Conservation (phyloP, 2,113 vertebrate species). For the Podiceps cristatus region DNA sequence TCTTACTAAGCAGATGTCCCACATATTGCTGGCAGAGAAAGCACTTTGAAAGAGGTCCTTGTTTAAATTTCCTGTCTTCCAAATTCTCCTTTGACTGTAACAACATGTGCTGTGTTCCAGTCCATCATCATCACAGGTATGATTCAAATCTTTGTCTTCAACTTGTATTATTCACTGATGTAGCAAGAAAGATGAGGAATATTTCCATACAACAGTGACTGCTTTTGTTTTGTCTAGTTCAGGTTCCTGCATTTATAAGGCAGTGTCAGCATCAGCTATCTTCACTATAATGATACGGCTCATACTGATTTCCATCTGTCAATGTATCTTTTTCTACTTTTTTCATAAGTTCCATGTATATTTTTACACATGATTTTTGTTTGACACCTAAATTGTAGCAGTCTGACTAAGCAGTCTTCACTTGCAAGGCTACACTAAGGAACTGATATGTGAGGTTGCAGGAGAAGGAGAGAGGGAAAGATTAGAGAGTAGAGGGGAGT, state of each 20-base stretch:
- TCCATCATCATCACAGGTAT: not conserved
- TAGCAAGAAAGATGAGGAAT: not conserved
- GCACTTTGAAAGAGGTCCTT: not conserved
- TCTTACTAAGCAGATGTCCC: not conserved
- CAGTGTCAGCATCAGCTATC: not conserved
- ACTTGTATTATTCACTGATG: not conserved
- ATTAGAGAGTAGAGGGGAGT: not conserved
- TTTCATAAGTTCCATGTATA: not conserved
- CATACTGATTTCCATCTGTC: too few relatives aligned
- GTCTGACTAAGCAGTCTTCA: not conserved
- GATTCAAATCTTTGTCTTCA: not conserved
- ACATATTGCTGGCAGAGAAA: not conserved
- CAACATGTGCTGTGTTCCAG: not conserved
- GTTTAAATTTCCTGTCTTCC: not conserved
- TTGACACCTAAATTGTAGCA: not conserved
- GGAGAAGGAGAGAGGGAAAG: not conserved
- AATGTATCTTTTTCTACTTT: not conserved
- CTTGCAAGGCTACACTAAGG: not conserved
- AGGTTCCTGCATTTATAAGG: not conserved
- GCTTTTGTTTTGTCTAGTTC: not conserved
- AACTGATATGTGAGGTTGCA: not conserved
- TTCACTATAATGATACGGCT: not conserved
- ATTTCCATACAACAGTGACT: not conserved
- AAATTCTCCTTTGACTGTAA: not conserved
- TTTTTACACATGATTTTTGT: not conserved